Percentiles rank a stretch among this genome's conserved stretches.
phyloP scores from a whole-genome alignment of 2,888 invertebrate species.

The Meliscaeva auricollis region DNA sequence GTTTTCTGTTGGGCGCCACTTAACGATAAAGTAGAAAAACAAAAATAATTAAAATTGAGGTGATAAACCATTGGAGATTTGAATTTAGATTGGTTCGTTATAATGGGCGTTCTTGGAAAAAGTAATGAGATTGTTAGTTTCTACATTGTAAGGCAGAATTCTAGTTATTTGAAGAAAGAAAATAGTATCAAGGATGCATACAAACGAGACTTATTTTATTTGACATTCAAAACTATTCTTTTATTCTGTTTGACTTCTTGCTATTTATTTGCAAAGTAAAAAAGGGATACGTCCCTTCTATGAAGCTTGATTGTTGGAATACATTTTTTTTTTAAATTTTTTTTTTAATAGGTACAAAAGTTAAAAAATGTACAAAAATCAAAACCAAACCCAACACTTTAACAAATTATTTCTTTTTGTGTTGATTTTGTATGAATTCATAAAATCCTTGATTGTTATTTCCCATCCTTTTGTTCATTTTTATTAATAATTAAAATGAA shows the following conservation, averaged over 20 bases:
- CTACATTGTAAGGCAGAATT: too few relatives aligned
- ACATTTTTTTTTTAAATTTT: too few relatives aligned
- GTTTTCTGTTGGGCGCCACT: conserved; percentile 16
- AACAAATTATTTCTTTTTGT: not conserved
- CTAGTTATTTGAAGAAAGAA: too few relatives aligned
- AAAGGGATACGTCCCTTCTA: too few relatives aligned
- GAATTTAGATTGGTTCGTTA: not conserved
- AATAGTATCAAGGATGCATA: too few relatives aligned
- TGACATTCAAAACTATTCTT: too few relatives aligned
- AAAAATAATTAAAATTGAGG: not conserved
- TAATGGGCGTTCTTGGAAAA: not conserved
- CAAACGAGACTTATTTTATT: too few relatives aligned
- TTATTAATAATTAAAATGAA: not conserved
- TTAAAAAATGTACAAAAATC: not conserved
- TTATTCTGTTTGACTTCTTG: too few relatives aligned
- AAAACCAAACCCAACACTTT: not conserved
- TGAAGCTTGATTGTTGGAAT: too few relatives aligned
- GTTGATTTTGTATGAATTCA: not conserved
- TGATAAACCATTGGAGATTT: not conserved
- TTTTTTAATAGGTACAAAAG: too few relatives aligned
- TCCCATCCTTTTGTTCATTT: not conserved
- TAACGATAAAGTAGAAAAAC: not conserved
- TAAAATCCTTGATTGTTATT: conserved; percentile 18
- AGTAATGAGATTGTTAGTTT: too few relatives aligned
- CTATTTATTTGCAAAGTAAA: too few relatives aligned